A percentile compares a stretch with the other conserved stretches of the same genome.
Evolutionary conservation across 2,113 vertebrate genomes (phyloP).

Genomic region (Cochlearius cochlearius): DNA sequence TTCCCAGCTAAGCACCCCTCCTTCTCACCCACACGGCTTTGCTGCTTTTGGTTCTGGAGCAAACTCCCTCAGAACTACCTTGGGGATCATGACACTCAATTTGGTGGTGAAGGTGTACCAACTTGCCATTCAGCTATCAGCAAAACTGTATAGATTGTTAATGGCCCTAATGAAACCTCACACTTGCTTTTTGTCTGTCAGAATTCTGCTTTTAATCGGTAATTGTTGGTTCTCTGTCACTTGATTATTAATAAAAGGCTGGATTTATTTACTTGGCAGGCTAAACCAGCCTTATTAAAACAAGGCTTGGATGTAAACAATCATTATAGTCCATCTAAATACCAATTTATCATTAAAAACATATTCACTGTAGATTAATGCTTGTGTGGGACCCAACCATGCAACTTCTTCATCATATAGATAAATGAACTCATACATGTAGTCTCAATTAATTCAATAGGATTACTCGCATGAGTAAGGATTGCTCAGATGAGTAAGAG

Average conservation of each 20-base stretch:
- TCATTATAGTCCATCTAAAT: constrained; percentile 24
- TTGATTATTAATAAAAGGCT: constrained; percentile 43
- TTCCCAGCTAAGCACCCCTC: background rate
- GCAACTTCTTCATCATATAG: background rate
- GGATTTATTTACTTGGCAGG: constrained; percentile 42
- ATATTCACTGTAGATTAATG: constrained; percentile 14
- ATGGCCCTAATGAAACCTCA: background rate
- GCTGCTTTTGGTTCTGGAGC: background rate
- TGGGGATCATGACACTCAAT: background rate
- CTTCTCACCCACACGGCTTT: background rate
- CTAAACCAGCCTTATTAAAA: constrained; percentile 45
- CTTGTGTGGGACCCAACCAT: background rate
- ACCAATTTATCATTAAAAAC: constrained; percentile 55
- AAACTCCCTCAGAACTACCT: background rate
- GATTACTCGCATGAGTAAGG: constrained; percentile 2
- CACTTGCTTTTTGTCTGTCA: background rate
- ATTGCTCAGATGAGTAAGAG: constrained; percentile 17
- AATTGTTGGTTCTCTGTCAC: background rate
- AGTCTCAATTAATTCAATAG: constrained; percentile 36
- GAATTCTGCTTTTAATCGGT: constrained; percentile 23
- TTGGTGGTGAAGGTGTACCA: background rate
- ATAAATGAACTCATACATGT: constrained; percentile 24
- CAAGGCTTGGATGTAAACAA: constrained; percentile 29
- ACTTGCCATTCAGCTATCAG: background rate
- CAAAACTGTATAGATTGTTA: background rate